A percentile compares a stretch with the other conserved stretches of the same genome.
phyloP scores from a whole-genome alignment of 1,140 invertebrate species.

The Augochlora pura region DNA sequence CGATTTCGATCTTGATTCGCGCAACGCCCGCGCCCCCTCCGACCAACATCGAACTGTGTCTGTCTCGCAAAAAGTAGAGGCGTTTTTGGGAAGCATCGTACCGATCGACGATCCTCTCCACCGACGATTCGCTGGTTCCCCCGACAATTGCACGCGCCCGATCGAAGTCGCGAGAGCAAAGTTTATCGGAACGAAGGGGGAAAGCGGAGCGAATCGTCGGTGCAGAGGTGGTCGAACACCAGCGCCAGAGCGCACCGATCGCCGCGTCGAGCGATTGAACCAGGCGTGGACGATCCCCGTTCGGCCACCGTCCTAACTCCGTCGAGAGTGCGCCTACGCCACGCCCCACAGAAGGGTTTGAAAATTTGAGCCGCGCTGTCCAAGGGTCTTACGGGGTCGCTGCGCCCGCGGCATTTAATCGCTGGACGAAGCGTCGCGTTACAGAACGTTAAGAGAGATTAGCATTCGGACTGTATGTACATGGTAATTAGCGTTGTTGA shows the following conservation, averaged over 20 bases:
- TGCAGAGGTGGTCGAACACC: conserved; percentile 11
- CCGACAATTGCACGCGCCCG: not conserved
- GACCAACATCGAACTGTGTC: no score
- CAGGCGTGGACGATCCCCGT: no score
- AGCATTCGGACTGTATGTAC: conserved; percentile 28
- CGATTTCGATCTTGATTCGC: no score
- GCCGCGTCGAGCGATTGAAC: conserved; percentile 32
- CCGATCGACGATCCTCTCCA: conserved; percentile 16
- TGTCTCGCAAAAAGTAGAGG: no score
- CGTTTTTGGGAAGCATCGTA: conserved; percentile 22
- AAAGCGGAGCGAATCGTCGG: not conserved
- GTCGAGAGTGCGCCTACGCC: no score
- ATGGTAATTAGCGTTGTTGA: conserved; percentile 18
- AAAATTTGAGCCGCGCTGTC: no score
- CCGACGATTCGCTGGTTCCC: not conserved
- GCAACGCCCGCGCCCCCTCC: no score
- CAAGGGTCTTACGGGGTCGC: no score
- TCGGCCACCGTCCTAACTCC: not conserved
- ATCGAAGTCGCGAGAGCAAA: not conserved
- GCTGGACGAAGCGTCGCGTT: conserved; percentile 5
- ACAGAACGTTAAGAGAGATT: conserved; percentile 22
- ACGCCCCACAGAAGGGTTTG: no score
- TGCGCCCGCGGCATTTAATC: not conserved
- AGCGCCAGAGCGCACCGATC: no score
- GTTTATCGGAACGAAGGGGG: not conserved